Evolutionary conservation across 2,888 invertebrate species (phyloP), one percentile per base, ranked within the genome.

Genomic region (Pseudanteris insignis): DNA sequence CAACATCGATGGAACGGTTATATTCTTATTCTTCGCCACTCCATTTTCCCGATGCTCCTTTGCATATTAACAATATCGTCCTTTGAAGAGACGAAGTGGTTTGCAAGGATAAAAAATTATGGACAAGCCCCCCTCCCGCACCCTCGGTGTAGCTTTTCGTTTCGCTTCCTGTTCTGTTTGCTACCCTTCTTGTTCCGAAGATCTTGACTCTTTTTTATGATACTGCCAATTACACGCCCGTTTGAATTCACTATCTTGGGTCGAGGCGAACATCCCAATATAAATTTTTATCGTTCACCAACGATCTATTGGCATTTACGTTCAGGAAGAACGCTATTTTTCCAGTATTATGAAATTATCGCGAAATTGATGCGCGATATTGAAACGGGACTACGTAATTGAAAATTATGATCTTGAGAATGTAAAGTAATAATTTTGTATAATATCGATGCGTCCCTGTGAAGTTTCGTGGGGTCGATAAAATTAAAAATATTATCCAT

Each of bases 51-150:
- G 74, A 78, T 78, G 74, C 78, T 77, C 72, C 74, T 79, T 79
- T 79, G 77, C 79, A 79, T 79, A 79, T 79, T 79, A 79, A 79
- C 79, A 79, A 77, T 79, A 79, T 79, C 75, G 75, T 70, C 74
- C 69, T 70, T 71, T 70, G 70, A 75, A 72, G 69, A 68, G 69
- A 68, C 62, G 68, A 66, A 67, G 70, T 65, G 48, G 63, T 69
- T 68, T 67, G 55, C 53, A 59, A 65, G 72, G 71, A 77, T 75
- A 76, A 78, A 77, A 75, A 79, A 78, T 79, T 78, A 79, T 73
- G 73, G 71, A 68, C 70, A 68, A 64, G 65, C 64, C 60, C 60
- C 51, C 65, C 24, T 50, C 64, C 29, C 43, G 32, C 30, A 25
- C 37, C 41, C 55, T 40, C 41, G 40, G n/a, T 32, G 61, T 61